These are phyloP conservation scores for Plusia festucae DNA, from an alignment of 2,888 invertebrate species.

Conservation along the genomic window DNA sequence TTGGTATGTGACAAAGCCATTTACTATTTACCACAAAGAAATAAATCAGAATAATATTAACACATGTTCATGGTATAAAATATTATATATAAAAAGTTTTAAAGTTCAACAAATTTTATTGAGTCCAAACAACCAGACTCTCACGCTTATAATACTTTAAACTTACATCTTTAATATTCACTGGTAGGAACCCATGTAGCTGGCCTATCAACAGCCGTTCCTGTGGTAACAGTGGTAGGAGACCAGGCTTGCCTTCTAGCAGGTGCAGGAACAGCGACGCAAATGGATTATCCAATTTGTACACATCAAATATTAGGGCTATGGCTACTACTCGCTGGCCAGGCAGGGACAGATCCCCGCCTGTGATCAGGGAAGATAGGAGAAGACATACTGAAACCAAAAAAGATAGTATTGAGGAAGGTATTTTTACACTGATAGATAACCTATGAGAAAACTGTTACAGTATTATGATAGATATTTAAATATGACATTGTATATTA, in stretches of 20 bases:
- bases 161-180: conserved; percentile 92
- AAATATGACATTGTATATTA: no score
- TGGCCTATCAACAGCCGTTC: conserved; percentile 94
- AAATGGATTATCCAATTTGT: conserved; percentile 84
- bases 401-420: no score
- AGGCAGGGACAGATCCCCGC: conserved; percentile 83
- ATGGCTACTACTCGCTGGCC: conserved; percentile 85
- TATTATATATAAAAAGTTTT: no score
- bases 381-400: conserved; percentile 85
- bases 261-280: conserved; percentile 80
- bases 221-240: conserved; percentile 80
- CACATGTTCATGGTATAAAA: no score
- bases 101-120: neutral
- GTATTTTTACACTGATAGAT: no score
- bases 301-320: conserved; percentile 81
- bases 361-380: conserved; percentile 82
- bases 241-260: conserved; percentile 81
- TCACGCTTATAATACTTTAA: neutral
- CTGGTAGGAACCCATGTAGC: conserved; percentile 91
- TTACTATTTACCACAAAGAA: no score
- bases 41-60: no score
- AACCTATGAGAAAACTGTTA: no score
- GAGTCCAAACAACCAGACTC: neutral
- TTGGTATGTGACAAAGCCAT: no score
- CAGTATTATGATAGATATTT: no score